These are phyloP conservation scores for Oscheius sp. DNA, from an alignment of 1,140 invertebrate genomes.

Conservation along the genomic window DNA sequence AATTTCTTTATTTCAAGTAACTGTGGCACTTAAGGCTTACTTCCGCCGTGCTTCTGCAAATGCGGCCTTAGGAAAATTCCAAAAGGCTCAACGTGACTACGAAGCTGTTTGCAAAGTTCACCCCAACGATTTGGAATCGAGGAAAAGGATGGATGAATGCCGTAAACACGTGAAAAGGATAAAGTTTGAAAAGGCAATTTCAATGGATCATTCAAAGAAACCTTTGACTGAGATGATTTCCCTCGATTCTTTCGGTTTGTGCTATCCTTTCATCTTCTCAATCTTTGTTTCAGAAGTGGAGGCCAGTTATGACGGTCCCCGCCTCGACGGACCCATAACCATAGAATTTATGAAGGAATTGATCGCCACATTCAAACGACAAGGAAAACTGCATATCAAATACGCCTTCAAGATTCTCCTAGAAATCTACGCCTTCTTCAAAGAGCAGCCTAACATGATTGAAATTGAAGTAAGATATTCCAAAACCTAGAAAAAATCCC, in stretches of 20 bases:
- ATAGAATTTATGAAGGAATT: conserved; percentile 72
- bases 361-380: conserved; percentile 82
- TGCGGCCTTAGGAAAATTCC: conserved; percentile 96
- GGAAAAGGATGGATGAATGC: conserved; percentile 88
- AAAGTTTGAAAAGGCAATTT: conserved; percentile 93
- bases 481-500: conserved; percentile 3
- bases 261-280: not conserved
- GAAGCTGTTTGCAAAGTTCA: conserved; percentile 72
- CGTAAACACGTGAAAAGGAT: conserved; percentile 89
- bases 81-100: conserved; percentile 90
- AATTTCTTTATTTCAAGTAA: conserved; percentile 63
- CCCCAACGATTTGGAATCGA: conserved; percentile 90
- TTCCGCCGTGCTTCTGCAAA: conserved; percentile 84
- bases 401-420: conserved; percentile 96
- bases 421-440: conserved; percentile 81
- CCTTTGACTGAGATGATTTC: conserved; percentile 81
- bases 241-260: conserved; percentile 83
- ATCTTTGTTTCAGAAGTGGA: conserved; percentile 70
- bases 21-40: conserved; percentile 67
- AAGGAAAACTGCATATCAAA: conserved; percentile 90
- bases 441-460: conserved; percentile 79
- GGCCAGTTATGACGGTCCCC: conserved; percentile 86
- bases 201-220: conserved; percentile 82
- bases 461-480: conserved; percentile 74
- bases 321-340: conserved; percentile 79